Conservation (phyloP, 1,140 invertebrate species). For the Ceratina australensis region DNA sequence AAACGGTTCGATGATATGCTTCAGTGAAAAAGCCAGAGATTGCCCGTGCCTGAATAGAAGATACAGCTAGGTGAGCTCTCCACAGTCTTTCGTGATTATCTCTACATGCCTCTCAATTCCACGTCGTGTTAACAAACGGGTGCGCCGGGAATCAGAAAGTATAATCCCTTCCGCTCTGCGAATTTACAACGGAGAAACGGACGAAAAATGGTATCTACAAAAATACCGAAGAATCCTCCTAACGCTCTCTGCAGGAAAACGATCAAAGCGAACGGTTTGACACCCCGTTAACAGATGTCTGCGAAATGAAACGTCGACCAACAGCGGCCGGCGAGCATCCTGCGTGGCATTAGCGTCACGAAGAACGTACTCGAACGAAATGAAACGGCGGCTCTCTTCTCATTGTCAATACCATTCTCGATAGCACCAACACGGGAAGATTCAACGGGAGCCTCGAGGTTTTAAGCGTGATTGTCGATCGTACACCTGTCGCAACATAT, state of each 20-base stretch:
- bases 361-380: constrained; percentile 9
- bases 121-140: constrained; percentile 52
- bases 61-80: constrained; percentile 65
- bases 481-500: constrained; percentile 52
- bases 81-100: constrained; percentile 59
- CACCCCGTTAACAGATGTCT: too few species aligned
- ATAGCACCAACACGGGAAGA: constrained; percentile 41
- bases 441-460: constrained; percentile 62
- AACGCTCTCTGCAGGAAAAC: background rate
- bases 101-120: constrained; percentile 57
- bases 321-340: too few species aligned
- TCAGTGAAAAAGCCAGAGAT: constrained; percentile 36
- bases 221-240: background rate
- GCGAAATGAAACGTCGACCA: background rate
- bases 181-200: background rate
- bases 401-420: constrained; percentile 21
- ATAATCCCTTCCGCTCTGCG: background rate
- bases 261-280: background rate
- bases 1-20: background rate
- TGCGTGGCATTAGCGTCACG: constrained; percentile 8
- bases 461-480: constrained; percentile 75
- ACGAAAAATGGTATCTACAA: background rate
- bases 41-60: constrained; percentile 61
- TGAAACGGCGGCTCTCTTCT: constrained; percentile 15
- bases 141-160: constrained; percentile 35